Evolutionary conservation across 1,140 invertebrate genomes (phyloP).

Genomic region (Onthophagus taurus): DNA sequence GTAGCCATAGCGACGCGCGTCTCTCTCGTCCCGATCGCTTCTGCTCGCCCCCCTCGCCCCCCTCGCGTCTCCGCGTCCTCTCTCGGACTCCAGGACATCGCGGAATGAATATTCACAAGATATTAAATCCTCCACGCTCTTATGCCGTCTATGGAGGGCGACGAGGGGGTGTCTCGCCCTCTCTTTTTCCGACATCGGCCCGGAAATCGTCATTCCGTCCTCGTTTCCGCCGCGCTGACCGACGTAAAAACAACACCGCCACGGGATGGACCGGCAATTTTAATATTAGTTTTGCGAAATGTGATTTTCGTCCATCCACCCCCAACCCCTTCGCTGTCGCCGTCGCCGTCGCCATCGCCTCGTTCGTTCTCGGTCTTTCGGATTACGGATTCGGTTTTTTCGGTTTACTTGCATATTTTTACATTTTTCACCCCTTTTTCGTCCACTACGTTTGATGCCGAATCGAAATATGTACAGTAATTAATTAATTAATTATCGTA

Average conservation of each 20-base stretch:
- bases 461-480: too few relatives aligned
- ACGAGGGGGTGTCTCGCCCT: neutral
- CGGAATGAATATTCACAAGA: constrained; percentile 35
- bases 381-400: constrained; percentile 12
- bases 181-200: neutral
- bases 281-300: constrained; percentile 14
- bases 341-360: too few relatives aligned
- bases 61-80: constrained; percentile 8
- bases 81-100: constrained; percentile 15
- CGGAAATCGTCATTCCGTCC: constrained; percentile 5
- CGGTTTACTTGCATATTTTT: constrained; percentile 12
- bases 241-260: neutral
- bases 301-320: constrained; percentile 11
- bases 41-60: neutral
- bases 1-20: constrained; percentile 27
- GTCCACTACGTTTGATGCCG: too few relatives aligned
- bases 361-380: too few relatives aligned
- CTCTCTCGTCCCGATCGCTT: constrained; percentile 22
- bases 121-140: constrained; percentile 33
- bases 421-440: too few relatives aligned
- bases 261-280: constrained; percentile 1
- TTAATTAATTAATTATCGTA: too few relatives aligned
- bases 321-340: too few relatives aligned
- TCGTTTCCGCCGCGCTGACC: neutral
- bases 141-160: constrained; percentile 14